Evolutionary conservation across 2,797 vertebrate genomes (phyloP).

Genomic region (Onychomys arenicola): DNA sequence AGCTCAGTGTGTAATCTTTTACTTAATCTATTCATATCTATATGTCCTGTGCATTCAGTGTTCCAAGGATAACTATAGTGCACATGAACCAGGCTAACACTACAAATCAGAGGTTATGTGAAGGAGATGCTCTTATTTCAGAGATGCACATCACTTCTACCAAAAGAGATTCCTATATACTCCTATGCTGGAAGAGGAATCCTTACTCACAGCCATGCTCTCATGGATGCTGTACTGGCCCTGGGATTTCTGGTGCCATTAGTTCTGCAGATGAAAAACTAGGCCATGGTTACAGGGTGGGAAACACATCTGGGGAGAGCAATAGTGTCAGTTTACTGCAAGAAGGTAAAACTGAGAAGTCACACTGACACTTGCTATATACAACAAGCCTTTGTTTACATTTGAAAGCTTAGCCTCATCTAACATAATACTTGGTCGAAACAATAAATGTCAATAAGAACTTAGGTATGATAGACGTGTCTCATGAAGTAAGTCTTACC

Average conservation of each 20-base stretch:
- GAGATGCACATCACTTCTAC: neutral
- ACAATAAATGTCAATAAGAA: neutral
- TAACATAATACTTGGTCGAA: neutral
- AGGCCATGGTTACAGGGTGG: slow-evolving; percentile 68
- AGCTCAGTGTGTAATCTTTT: neutral
- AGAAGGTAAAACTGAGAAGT: neutral
- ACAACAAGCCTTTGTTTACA: neutral
- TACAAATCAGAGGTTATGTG: neutral
- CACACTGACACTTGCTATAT: neutral
- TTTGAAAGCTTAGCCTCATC: neutral
- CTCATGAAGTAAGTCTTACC: neutral
- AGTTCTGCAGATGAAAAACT: slow-evolving; percentile 65
- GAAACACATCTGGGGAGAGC: slow-evolving; percentile 71
- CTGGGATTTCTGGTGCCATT: neutral
- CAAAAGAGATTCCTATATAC: neutral
- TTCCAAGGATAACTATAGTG: neutral
- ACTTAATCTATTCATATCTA: neutral
- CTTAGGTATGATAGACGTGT: neutral
- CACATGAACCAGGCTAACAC: neutral
- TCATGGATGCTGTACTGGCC: neutral
- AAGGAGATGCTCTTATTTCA: neutral
- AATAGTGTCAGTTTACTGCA: slow-evolving; percentile 42
- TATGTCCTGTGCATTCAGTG: neutral
- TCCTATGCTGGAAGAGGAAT: neutral
- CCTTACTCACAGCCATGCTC: slow-evolving; percentile 70